Evolutionary conservation across 2,797 vertebrate species (phyloP).

Genomic region (Emys orbicularis): DNA sequence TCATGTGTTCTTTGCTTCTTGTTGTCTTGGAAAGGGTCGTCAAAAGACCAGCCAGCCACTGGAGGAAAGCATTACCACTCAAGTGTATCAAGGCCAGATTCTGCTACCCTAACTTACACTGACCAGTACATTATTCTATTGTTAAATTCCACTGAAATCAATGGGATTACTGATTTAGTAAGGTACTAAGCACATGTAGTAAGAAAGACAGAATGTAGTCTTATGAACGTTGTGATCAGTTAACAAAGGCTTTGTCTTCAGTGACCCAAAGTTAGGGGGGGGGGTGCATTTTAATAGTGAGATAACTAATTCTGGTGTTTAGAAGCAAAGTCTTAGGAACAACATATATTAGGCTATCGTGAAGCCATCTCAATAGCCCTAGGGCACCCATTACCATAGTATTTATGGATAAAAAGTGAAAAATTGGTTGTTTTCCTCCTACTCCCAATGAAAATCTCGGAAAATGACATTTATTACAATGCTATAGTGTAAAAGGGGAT

Average conservation of each 20-base stretch:
- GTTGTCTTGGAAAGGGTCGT: background rate
- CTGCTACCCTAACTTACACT: background rate
- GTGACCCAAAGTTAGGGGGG: background rate
- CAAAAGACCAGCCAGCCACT: background rate
- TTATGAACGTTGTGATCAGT: slow-evolving; percentile 42
- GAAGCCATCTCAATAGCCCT: slow-evolving; percentile 31
- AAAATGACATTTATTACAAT: background rate
- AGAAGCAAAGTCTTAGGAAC: background rate
- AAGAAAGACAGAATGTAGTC: background rate
- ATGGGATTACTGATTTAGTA: slow-evolving; percentile 19
- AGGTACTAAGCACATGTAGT: slow-evolving; percentile 20
- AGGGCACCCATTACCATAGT: background rate
- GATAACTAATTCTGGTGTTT: background rate
- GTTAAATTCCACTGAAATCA: slow-evolving; percentile 42
- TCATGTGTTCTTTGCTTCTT: background rate
- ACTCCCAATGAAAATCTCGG: background rate
- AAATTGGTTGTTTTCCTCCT: background rate
- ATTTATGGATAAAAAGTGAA: slow-evolving; percentile 27
- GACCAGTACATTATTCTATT: background rate
- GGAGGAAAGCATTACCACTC: background rate
- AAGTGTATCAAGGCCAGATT: background rate
- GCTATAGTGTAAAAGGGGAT: background rate
- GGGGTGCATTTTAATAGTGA: background rate
- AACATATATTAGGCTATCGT: background rate
- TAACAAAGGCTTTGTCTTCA: slow-evolving; percentile 33